phyloP scores from a whole-genome alignment of 2,888 invertebrate species.

The Lithosia quadra region DNA sequence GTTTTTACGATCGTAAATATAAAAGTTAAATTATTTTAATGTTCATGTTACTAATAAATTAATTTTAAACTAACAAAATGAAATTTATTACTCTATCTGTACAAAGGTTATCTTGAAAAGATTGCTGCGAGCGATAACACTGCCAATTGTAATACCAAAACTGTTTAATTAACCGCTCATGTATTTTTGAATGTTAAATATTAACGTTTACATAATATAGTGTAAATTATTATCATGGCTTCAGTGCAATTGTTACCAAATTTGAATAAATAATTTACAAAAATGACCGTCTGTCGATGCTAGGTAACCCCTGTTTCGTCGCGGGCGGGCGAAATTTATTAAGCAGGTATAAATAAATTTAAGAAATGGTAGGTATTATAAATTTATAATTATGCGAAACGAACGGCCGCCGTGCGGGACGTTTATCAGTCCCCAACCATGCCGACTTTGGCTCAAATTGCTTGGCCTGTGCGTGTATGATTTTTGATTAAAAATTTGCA shows the following conservation, averaged over 20 bases:
- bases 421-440: too few relatives aligned
- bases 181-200: conserved; percentile 1
- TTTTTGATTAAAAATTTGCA: too few relatives aligned
- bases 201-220: conserved; percentile 1
- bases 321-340: too few relatives aligned
- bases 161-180: conserved; percentile 3
- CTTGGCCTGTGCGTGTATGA: too few relatives aligned
- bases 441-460: too few relatives aligned
- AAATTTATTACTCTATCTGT: conserved; percentile 2
- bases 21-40: conserved; percentile 1
- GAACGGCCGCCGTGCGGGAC: too few relatives aligned
- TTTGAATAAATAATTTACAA: neutral
- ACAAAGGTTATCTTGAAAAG: conserved; percentile 8
- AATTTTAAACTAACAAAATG: neutral
- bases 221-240: neutral
- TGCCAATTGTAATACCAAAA: neutral
- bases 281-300: too few relatives aligned
- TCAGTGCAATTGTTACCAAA: conserved; percentile 1
- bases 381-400: too few relatives aligned
- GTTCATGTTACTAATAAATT: conserved; percentile 1
- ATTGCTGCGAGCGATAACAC: neutral
- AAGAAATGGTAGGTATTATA: too few relatives aligned
- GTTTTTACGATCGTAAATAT: neutral
- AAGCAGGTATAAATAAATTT: too few relatives aligned
- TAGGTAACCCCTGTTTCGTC: too few relatives aligned